These are phyloP conservation scores for Andrena hattorfiana DNA, from an alignment of 2,888 invertebrate species.

Conservation along the genomic window DNA sequence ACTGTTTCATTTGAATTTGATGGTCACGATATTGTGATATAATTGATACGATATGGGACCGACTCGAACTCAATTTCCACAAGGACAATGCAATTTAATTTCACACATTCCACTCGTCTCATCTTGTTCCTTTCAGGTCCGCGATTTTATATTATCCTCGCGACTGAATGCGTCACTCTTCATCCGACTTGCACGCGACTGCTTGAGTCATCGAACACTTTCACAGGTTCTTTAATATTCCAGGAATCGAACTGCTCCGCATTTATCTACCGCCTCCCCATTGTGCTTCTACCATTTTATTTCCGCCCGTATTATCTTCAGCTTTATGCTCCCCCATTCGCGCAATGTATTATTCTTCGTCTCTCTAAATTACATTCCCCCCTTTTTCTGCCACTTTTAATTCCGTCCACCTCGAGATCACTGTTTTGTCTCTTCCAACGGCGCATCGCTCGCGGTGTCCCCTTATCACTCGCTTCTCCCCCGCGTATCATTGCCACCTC, in stretches of 20 bases:
- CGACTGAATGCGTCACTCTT: conserved; percentile 3
- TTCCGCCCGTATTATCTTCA: conserved; percentile 12
- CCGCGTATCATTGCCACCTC: conserved; percentile 8
- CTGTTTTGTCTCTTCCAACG: conserved; percentile 1
- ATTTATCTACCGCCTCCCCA: neutral
- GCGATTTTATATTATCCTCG: no score
- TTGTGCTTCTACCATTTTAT: conserved; percentile 4
- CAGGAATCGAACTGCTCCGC: conserved; percentile 36
- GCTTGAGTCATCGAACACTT: neutral
- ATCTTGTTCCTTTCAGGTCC: no score
- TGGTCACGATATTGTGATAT: neutral
- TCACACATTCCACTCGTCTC: no score
- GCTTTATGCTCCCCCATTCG: neutral
- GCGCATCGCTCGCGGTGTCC: neutral
- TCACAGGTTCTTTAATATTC: conserved; percentile 9
- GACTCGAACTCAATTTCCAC: neutral
- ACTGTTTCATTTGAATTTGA: neutral
- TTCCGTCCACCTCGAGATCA: neutral
- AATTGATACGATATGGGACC: neutral
- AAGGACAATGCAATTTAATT: no score
- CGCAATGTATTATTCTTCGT: conserved; percentile 24
- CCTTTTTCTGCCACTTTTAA: neutral
- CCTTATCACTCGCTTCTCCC: neutral
- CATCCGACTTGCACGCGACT: neutral
- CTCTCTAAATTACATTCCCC: conserved; percentile 24